Percentiles rank a stretch among this genome's conserved stretches.
phyloP scores from a whole-genome alignment of 2,797 vertebrate genomes.

The Brotula barbata region DNA sequence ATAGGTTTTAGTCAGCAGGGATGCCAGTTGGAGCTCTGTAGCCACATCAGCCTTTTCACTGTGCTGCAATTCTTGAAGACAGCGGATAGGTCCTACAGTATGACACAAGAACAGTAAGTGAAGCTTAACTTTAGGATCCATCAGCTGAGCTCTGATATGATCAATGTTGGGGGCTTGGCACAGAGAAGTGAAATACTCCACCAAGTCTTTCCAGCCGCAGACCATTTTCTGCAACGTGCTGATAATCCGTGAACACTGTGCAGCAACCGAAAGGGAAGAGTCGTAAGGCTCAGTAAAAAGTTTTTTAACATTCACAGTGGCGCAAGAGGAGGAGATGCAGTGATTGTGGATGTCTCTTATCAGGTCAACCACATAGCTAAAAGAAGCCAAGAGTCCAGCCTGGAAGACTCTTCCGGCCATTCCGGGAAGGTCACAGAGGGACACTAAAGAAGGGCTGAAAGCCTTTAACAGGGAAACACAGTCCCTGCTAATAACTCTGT shows the following conservation, averaged over 20 bases:
- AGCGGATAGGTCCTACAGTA: conserved; percentile 65
- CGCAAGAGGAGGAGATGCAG: conserved; percentile 32
- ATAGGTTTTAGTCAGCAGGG: conserved; percentile 54
- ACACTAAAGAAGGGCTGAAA: conserved; percentile 53
- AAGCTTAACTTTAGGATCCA: conserved; percentile 49
- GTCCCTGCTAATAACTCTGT: conserved; percentile 11
- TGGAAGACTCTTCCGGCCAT: conserved; percentile 59
- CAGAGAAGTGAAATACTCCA: conserved; percentile 58
- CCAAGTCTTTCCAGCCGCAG: conserved; percentile 60
- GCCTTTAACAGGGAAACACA: conserved; percentile 47
- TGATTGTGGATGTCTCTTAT: conserved; percentile 61
- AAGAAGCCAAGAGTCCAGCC: conserved; percentile 52
- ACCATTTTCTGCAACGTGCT: conserved; percentile 57
- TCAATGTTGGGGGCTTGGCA: fast-evolving
- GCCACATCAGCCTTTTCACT: background rate
- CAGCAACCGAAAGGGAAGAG: conserved; percentile 5
- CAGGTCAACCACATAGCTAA: conserved; percentile 52
- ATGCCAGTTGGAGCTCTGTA: conserved; percentile 52
- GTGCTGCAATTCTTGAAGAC: conserved; percentile 58
- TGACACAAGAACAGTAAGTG: conserved; percentile 70
- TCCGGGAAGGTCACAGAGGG: conserved; percentile 62
- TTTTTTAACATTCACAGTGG: conserved; percentile 36
- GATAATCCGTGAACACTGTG: conserved; percentile 47
- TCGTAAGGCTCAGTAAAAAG: conserved; percentile 44
- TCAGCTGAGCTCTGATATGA: conserved; percentile 47